Evolutionary conservation across 1,140 invertebrate genomes (phyloP), one percentile per base, ranked within the genome.

Genomic region (Rhopalosiphum padi): DNA sequence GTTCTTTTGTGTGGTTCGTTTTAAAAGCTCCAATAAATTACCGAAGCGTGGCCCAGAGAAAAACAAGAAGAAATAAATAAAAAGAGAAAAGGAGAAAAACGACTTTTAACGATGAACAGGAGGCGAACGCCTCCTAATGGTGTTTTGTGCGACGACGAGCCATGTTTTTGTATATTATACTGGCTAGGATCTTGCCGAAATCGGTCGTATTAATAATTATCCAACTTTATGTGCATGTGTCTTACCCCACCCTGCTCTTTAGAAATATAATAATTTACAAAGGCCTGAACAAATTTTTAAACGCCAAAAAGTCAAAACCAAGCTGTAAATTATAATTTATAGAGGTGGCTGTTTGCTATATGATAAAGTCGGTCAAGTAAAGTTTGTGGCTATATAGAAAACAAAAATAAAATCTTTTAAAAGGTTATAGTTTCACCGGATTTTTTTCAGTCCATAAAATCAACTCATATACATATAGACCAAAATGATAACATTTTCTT

Each of bases 21-120:
- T 91, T 91, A 91, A 91, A 91, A 91, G 90, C 55, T 46, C 90
- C 60, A 41, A 91, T 91, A 91, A 91, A 91, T 91, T 91, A 91
- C 55, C 55, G 30, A 15, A 91, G 55, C 41, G 37, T 41, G n/a
- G 51, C 51, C 46, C 11, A n/a, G 60, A 77, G 51, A 37, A 53
- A 2, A 51, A 89, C n/a, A 53, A 53, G 30, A 9, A 53, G 41
- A 53, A 53, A 55, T 35, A 25, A 89, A 37, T 9, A 23, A 89
- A 53, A 46, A 53, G 30, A n/a, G n/a, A 89, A 35, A 88, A n/a
- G n/a, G 86, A 88, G 86, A 22, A n/a, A 77, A n/a, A n/a, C 60
- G 55, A 30, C 55, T 68, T 77, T 77, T 46, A 77, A n/a, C 35
- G 11, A 86, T 48, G 25, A 86, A 86, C 85, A 46, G 51, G 23